Evolutionary conservation across 1,140 invertebrate species (phyloP).

Genomic region (Meloidogyne floridensis): DNA sequence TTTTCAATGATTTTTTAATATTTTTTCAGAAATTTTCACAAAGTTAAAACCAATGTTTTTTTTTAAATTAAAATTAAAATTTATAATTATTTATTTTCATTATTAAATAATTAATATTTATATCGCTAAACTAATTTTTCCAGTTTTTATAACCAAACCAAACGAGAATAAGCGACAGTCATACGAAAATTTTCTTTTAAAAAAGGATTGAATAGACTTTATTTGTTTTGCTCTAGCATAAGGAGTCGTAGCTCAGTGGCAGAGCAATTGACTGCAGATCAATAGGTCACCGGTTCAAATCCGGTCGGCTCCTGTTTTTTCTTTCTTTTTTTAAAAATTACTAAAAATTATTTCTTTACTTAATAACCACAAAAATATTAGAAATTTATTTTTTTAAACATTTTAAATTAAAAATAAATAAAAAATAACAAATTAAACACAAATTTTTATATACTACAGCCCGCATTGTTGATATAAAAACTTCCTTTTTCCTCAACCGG

Average conservation of each 20-base stretch:
- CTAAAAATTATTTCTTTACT: background rate
- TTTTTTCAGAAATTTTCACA: no score
- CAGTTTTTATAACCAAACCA: no score
- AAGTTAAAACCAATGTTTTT: background rate
- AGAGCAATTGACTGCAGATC: slow-evolving; percentile 39
- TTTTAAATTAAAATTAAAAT: no score
- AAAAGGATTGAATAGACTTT: background rate
- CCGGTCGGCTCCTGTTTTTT: slow-evolving; percentile 31
- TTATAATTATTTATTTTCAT: no score
- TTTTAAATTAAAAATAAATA: background rate
- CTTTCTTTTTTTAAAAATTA: background rate
- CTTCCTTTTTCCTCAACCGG: slow-evolving; percentile 18
- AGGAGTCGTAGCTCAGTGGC: slow-evolving; percentile 35
- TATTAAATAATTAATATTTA: no score
- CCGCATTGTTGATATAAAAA: slow-evolving; percentile 41
- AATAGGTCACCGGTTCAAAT: slow-evolving; percentile 35
- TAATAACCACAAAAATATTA: background rate
- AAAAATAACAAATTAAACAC: no score
- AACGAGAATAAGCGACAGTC: no score
- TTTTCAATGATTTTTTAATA: no score
- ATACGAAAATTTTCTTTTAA: no score
- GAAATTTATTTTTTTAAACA: background rate
- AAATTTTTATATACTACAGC: slow-evolving; percentile 30
- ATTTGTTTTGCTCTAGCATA: background rate
- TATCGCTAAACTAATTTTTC: no score